Percentiles rank a stretch among this genome's conserved stretches.
These are phyloP conservation scores for Yoshiicerus persimilis DNA, from an alignment of 1,140 invertebrate species.

Conservation along the genomic window DNA sequence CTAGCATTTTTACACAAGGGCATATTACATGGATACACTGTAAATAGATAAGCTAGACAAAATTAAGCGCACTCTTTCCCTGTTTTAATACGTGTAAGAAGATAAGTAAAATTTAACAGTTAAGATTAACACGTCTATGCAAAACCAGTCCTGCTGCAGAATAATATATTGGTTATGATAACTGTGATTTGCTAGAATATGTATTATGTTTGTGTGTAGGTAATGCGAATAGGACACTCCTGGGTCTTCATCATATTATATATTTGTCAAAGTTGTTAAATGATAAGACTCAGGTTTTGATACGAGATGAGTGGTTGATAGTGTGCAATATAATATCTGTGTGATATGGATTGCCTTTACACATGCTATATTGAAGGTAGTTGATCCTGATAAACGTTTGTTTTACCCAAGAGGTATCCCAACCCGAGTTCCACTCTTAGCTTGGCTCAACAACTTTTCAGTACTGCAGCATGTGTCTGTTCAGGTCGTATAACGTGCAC, in stretches of 20 bases:
- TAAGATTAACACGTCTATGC: not conserved
- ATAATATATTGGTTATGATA: not conserved
- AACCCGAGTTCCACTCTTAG: not conserved
- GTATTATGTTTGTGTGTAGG: not conserved
- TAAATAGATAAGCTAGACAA: not conserved
- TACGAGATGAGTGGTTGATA: not conserved
- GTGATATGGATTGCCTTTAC: not conserved
- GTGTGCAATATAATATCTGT: too few relatives aligned
- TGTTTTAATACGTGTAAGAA: not conserved
- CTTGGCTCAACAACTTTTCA: not conserved
- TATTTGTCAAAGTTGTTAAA: not conserved
- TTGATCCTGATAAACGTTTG: constrained; percentile 5
- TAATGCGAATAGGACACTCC: not conserved
- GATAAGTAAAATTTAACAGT: not conserved
- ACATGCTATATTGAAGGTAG: not conserved
- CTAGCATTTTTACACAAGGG: too few relatives aligned
- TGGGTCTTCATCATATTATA: not conserved
- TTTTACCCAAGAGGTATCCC: not conserved
- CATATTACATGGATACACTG: too few relatives aligned
- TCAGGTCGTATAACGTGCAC: not conserved
- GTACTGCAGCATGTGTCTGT: not conserved
- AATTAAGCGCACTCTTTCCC: not conserved
- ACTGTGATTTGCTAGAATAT: not conserved
- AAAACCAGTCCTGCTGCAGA: not conserved
- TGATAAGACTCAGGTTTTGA: not conserved